Conservation (phyloP, 2,797 vertebrate genomes). For the Tragelaphus oryx region DNA sequence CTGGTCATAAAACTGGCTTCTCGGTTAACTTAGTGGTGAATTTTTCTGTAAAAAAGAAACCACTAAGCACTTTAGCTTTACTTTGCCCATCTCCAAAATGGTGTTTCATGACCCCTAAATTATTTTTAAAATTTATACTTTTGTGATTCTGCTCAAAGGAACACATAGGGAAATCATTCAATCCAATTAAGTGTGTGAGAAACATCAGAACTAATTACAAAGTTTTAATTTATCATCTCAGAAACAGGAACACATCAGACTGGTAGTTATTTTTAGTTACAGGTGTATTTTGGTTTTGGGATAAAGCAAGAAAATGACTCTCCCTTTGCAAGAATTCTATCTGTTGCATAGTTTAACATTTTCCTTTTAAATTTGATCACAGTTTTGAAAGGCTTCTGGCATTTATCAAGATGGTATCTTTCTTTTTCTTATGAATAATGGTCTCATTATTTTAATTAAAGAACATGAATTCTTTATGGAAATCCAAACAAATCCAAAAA, state of each 20-base stretch:
- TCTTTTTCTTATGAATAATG: not conserved
- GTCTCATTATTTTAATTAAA: not conserved
- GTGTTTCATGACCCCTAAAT: not conserved
- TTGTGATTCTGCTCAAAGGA: not conserved
- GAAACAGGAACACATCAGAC: not conserved
- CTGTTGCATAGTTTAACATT: not conserved
- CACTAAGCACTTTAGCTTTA: not conserved
- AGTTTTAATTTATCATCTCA: not conserved
- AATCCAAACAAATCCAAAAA: not conserved
- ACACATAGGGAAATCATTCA: not conserved
- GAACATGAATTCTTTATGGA: not conserved
- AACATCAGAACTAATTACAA: not conserved
- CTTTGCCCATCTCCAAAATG: not conserved
- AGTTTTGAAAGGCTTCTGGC: not conserved
- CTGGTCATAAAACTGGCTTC: not conserved
- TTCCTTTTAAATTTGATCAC: not conserved
- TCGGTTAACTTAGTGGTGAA: not conserved
- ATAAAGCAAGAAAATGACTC: slow-evolving; percentile 1
- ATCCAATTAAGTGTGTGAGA: not conserved
- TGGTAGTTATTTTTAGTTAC: slow-evolving; percentile 26
- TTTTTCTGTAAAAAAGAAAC: not conserved
- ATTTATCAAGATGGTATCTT: not conserved
- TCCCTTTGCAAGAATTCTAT: not conserved
- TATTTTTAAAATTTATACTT: not conserved
- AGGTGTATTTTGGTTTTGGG: not conserved